Percentiles rank a stretch among this genome's conserved stretches.
Conservation (phyloP, 1,140 invertebrate genomes). For the Antheraea pernyi region DNA sequence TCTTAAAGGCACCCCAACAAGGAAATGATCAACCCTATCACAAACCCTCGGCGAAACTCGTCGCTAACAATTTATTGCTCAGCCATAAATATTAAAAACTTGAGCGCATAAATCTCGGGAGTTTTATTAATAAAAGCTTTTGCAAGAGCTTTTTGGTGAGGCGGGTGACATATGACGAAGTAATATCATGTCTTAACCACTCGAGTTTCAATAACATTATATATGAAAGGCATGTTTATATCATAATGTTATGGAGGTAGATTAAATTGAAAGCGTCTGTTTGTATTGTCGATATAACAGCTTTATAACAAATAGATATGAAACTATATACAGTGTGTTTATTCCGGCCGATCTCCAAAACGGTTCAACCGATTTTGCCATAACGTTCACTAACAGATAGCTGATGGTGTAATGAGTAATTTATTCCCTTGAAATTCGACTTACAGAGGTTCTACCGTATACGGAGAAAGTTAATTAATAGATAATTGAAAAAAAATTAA, state of each 20-base stretch:
- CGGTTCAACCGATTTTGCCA: too few species aligned
- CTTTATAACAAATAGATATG: too few species aligned
- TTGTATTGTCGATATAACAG: too few species aligned
- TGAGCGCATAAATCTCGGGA: conserved; percentile 61
- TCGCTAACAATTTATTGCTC: conserved; percentile 72
- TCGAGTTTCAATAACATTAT: conserved; percentile 10
- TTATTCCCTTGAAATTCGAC: too few species aligned
- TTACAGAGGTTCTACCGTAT: too few species aligned
- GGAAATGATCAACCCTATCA: conserved; percentile 70
- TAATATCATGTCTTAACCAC: neutral
- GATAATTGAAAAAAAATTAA: too few species aligned
- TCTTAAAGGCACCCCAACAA: conserved; percentile 43
- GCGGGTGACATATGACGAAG: neutral
- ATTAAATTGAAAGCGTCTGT: too few species aligned
- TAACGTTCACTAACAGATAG: too few species aligned
- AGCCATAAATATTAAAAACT: conserved; percentile 76
- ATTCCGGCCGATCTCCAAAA: too few species aligned
- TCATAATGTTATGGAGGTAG: neutral
- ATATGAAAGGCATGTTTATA: conserved; percentile 5
- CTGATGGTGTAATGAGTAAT: too few species aligned
- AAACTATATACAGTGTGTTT: too few species aligned
- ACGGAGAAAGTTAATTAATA: too few species aligned
- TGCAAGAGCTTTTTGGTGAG: neutral
- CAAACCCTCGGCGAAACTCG: conserved; percentile 38
- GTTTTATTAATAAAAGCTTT: conserved; percentile 63